Evolutionary conservation across 2,797 vertebrate species (phyloP).

Genomic region (Gadopsis bispinosus): DNA sequence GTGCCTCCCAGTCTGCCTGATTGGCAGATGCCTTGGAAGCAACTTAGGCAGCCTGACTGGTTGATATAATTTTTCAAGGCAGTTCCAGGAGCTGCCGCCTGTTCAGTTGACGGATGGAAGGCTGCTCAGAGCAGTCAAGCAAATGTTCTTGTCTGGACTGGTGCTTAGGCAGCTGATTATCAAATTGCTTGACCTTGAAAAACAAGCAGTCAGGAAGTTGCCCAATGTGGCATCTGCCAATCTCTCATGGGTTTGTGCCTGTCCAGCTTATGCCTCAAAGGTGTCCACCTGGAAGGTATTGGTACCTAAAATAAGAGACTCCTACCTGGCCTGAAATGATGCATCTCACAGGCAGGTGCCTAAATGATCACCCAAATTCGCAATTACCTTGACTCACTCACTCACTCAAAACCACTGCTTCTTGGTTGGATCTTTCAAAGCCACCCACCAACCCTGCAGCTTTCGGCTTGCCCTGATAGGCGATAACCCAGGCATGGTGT

Average conservation of each 20-base stretch:
- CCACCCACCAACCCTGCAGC: constrained; percentile 61
- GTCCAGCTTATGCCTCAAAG: constrained; percentile 69
- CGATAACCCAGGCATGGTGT: constrained; percentile 66
- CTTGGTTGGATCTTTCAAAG: constrained; percentile 60
- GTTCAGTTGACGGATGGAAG: constrained; percentile 44
- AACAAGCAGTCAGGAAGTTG: constrained; percentile 67
- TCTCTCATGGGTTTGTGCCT: constrained; percentile 71
- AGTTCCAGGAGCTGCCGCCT: constrained; percentile 28
- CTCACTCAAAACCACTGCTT: constrained; percentile 65
- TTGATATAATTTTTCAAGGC: constrained; percentile 59
- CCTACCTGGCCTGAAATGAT: constrained; percentile 54
- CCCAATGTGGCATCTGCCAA: constrained; percentile 57
- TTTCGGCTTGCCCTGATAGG: constrained; percentile 65
- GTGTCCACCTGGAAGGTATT: constrained; percentile 68
- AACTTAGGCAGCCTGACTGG: constrained; percentile 51
- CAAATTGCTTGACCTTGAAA: constrained; percentile 58
- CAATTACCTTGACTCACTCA: constrained; percentile 43
- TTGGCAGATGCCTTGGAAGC: constrained; percentile 53
- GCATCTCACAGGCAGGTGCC: constrained; percentile 64
- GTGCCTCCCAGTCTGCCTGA: constrained; percentile 55
- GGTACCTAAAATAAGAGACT: constrained; percentile 65
- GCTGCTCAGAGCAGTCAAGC: constrained; percentile 46
- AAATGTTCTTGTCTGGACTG: constrained; percentile 55
- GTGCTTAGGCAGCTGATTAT: constrained; percentile 60
- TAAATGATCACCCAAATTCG: constrained; percentile 47